Base-by-base conservation (phyloP, 2,888 invertebrate genomes). In the Andrena bicolor region DNA sequence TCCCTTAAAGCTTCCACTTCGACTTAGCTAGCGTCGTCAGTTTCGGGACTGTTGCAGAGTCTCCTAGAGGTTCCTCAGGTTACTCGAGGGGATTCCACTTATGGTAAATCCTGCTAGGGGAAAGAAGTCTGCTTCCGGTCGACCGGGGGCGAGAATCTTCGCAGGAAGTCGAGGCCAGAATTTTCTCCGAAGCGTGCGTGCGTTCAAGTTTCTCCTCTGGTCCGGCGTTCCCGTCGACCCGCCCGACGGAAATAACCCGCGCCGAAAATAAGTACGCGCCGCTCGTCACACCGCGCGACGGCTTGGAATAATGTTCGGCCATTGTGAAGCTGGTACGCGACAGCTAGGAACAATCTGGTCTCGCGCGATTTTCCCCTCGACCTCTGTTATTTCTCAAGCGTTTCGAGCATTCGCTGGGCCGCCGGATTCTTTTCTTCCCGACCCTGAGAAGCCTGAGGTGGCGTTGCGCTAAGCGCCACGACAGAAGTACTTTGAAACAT, bases 211-310 rank as follows among this genome's bases (percentile, higher is more conserved):
- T 85, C 80, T 79, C 48, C 83, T 85, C 80, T 80, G 83, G 79
- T 75, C 82, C 56, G 78, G 70, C 32, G 76, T 72, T 88, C 78
- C 81, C 74, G 80, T 41, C 82, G 87, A 77, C 84, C 78, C 71
- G 82, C 35, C 35, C 56, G 78, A 85, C 87, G 76, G 87, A 92
- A 92, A 92, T 92, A 92, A 88, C 91, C 75, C 61, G 74, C 71
- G 87, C 91, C 90, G 80, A 92, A 92, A 92, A 92, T 92, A 92
- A 91, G 79, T 89, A 84, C 89, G 89, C 86, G 87, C 76, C 84
- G 85, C 86, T 81, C 93, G 91, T 92, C 91, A 91, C 89, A 87
- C 88, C 87, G 90, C 82, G 71, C 51, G 56, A 80, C 89, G 86
- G 86, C 86, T 82, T 87, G 85, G 90, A 89, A 90, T 92, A 92